Conservation (phyloP, 2,797 vertebrate genomes). For the Microhierax caerulescens region DNA sequence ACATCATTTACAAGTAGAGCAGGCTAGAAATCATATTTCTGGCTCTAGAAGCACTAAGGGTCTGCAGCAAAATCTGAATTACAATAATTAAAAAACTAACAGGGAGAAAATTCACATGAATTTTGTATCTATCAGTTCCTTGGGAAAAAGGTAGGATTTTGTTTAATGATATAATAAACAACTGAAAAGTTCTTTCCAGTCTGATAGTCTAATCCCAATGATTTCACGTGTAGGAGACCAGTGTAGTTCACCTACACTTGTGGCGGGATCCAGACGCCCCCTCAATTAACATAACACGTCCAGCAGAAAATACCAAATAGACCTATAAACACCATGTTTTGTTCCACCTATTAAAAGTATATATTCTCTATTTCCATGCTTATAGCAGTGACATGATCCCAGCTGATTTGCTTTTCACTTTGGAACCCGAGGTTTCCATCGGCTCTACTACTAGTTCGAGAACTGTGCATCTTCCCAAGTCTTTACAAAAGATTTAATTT, state of each 20-base stretch:
- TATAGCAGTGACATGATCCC: neutral
- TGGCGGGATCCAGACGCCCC: neutral
- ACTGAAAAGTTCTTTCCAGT: neutral
- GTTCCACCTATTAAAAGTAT: neutral
- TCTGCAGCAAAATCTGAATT: neutral
- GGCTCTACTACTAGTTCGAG: neutral
- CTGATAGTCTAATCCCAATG: neutral
- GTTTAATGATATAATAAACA: neutral
- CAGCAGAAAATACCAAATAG: neutral
- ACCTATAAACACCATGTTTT: accelerated
- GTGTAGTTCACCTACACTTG: neutral
- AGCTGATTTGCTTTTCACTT: neutral
- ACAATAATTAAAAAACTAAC: neutral
- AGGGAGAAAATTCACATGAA: neutral
- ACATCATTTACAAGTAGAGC: neutral
- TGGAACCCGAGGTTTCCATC: accelerated
- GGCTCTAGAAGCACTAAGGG: neutral
- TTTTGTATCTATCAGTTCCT: neutral
- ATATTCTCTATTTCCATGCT: accelerated
- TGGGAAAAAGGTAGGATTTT: neutral
- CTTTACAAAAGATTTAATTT: neutral
- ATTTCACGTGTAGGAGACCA: accelerated
- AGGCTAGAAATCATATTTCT: neutral
- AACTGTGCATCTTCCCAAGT: neutral
- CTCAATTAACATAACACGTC: neutral